Evolutionary conservation across 2,888 invertebrate species (phyloP), one percentile per base, ranked within the genome.

Genomic region (Ligdia adustata): DNA sequence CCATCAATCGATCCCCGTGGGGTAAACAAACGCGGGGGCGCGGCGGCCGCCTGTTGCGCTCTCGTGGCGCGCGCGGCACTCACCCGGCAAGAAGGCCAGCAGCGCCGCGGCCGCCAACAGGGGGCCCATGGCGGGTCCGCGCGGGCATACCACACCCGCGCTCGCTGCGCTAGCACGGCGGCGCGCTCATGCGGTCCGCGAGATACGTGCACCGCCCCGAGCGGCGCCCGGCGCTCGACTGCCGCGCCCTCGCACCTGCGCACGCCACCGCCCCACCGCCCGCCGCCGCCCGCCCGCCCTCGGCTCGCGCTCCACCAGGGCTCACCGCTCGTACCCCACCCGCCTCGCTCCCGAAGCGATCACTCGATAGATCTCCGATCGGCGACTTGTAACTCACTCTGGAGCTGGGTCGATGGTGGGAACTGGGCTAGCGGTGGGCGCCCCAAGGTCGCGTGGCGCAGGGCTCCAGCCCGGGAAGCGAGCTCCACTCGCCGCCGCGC

Each of bases 121-220:
- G 68, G 79, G 77, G 85, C 79, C 84, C 88, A 87, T 88, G 75
- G 75, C 85, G 76, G 82, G 78, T 78, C 75, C 80, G 88, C 88
- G 88, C 88, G 88, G 88, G 86, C 88, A 87, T 86, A 86, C 83
- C 87, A 85, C 88, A 85, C 86, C 85, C 87, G 88, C 87, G 87
- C 87, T 78, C 83, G 82, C 82, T 79, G 84, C 86, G 86, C 87
- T 87, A 88, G 83, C 86, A 87, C 83, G 77, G 77, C 74, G 82
- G 74, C 85, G 84, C 84, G 81, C 82, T 84, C 83, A 85, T 87
- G 80, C 87, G 82, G 79, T 79, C 79, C 67, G 62, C 56, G 68
- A 66, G 60, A 57, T n/a, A 57, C 75, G 69, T 68, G 72, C 82
- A 75, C 83, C 85, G 81, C 77, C 79, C 83, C 84, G 76, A 76